These are phyloP conservation scores for Pangasianodon hypophthalmus DNA, from an alignment of 2,113 vertebrate genomes.

Conservation along the genomic window DNA sequence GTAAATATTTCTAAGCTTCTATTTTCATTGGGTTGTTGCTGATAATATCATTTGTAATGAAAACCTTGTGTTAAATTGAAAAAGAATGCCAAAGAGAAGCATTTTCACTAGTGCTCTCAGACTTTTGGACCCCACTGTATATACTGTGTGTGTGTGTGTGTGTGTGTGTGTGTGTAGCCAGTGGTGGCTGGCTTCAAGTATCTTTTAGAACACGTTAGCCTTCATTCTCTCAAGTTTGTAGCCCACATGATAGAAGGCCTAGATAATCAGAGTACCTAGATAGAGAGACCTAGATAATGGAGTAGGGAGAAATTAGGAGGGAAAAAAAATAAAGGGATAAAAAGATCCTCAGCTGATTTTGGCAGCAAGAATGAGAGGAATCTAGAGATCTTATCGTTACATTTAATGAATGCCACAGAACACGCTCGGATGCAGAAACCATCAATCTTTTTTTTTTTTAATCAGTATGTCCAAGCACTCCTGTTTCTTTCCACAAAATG, in stretches of 20 bases:
- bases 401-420: background rate
- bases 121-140: too few relatives aligned
- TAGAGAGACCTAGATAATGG: background rate
- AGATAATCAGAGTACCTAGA: background rate
- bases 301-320: background rate
- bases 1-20: too few relatives aligned
- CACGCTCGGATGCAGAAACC: background rate
- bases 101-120: too few relatives aligned
- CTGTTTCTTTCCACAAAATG: background rate
- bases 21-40: too few relatives aligned
- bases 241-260: background rate
- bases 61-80: too few relatives aligned
- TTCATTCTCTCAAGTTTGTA: background rate
- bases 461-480: constrained; percentile 15
- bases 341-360: background rate
- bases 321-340: background rate
- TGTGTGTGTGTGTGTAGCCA: too few relatives aligned
- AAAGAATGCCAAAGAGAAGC: too few relatives aligned
- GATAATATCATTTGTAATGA: too few relatives aligned
- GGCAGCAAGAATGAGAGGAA: background rate
- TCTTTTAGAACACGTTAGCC: background rate
- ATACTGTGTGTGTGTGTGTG: too few relatives aligned
- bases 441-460: constrained; percentile 17
- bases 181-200: background rate
- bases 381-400: background rate